These are phyloP conservation scores for Exocentrus adspersus DNA, from an alignment of 2,888 invertebrate species.

Conservation along the genomic window DNA sequence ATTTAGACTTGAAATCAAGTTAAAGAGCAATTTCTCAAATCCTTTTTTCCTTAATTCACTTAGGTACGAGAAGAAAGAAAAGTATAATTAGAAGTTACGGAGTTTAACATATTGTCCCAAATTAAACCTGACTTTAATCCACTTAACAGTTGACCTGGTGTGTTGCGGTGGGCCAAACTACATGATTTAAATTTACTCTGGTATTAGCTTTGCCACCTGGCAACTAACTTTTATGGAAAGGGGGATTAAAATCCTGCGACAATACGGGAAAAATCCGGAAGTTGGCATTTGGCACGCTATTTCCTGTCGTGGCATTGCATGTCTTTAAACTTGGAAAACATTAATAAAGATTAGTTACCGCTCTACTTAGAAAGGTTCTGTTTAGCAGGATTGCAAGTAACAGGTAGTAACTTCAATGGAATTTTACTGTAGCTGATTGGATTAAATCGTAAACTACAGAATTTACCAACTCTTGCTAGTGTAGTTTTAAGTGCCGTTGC, in stretches of 20 bases:
- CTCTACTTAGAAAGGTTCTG: too few species aligned
- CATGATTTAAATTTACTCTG: neutral
- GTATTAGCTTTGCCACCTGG: constrained; percentile 12
- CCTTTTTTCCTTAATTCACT: neutral
- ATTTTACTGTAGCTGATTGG: too few species aligned
- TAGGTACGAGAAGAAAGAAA: neutral
- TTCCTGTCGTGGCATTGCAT: constrained; percentile 43
- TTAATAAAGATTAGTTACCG: constrained; percentile 41
- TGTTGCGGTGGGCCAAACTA: constrained; percentile 8
- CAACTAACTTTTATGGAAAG: constrained; percentile 9
- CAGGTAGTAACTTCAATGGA: too few species aligned
- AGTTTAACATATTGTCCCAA: neutral
- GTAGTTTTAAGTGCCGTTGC: too few species aligned
- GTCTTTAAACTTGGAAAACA: constrained; percentile 32
- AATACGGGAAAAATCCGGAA: constrained; percentile 42
- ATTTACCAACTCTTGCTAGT: too few species aligned
- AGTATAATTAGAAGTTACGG: neutral
- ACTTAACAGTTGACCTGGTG: constrained; percentile 8
- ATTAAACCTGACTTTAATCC: constrained; percentile 12
- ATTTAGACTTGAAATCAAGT: too few species aligned
- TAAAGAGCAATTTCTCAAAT: neutral
- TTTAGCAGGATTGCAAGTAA: too few species aligned
- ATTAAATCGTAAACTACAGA: too few species aligned
- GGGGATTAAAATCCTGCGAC: constrained; percentile 48
- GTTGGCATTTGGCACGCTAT: constrained; percentile 44